Percentiles rank a stretch among this genome's conserved stretches.
phyloP scores from a whole-genome alignment of 2,113 vertebrate genomes.

The Galeopterus variegatus region DNA sequence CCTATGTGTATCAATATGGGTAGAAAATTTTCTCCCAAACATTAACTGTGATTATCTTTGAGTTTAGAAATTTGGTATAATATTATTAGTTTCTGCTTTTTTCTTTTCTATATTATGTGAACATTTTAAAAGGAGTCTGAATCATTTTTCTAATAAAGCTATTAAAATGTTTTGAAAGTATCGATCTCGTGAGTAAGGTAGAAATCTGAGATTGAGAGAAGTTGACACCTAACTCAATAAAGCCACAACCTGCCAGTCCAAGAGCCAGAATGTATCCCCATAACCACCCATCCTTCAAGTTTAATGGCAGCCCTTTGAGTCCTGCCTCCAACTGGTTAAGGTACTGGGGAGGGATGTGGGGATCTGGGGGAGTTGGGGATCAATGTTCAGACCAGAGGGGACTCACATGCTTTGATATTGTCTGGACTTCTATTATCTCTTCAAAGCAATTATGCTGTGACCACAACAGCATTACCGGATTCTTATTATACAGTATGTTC shows the following conservation, averaged over 20 bases:
- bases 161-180: conserved; percentile 77
- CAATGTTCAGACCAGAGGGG: conserved; percentile 23
- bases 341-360: not conserved
- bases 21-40: not conserved
- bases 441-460: conserved; percentile 76
- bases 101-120: conserved; percentile 62
- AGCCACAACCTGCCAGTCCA: conserved; percentile 52
- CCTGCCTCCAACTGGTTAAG: not conserved
- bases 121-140: conserved; percentile 67
- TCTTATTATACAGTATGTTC: conserved; percentile 71
- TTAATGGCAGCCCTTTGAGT: not conserved
- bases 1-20: not conserved
- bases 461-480: conserved; percentile 71
- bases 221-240: conserved; percentile 72
- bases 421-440: conserved; percentile 51
- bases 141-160: conserved; percentile 79
- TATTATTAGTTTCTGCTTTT: conserved; percentile 67
- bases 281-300: not conserved
- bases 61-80: conserved; percentile 50
- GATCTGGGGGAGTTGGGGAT: not conserved
- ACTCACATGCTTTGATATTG: conserved; percentile 34
- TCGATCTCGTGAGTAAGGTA: conserved; percentile 72
- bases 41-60: conserved; percentile 57
- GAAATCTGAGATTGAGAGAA: conserved; percentile 67
- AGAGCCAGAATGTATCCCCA: conserved; percentile 33